Evolutionary conservation across 2,113 vertebrate species (phyloP).

Genomic region (Ariopsis seemanni): DNA sequence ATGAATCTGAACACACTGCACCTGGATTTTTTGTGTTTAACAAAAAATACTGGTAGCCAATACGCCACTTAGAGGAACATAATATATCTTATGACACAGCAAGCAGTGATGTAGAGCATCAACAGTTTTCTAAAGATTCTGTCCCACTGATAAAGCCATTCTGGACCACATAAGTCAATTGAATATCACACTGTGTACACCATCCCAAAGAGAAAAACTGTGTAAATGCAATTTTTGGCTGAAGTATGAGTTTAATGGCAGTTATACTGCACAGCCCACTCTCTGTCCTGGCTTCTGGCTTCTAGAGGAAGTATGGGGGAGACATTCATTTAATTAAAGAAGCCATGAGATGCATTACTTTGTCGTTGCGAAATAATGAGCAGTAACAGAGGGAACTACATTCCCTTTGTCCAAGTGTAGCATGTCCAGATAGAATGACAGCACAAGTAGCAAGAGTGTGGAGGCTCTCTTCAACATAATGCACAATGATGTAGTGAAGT

Average conservation of each 20-base stretch:
- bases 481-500: constrained; percentile 8
- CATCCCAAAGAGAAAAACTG: neutral
- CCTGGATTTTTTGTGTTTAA: neutral
- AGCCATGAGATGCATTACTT: neutral
- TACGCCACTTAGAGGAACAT: neutral
- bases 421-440: constrained; percentile 6
- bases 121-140: neutral
- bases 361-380: neutral
- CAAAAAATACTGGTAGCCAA: neutral
- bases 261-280: neutral
- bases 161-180: neutral
- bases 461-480: neutral
- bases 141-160: neutral
- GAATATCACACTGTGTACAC: neutral
- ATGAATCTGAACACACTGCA: neutral
- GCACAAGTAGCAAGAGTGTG: neutral
- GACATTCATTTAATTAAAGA: constrained; percentile 11
- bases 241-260: neutral
- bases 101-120: neutral
- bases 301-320: neutral
- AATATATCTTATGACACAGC: neutral
- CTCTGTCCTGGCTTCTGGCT: neutral
- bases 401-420: neutral
- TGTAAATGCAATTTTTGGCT: neutral
- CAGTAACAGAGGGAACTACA: neutral